phyloP scores from a whole-genome alignment of 1,140 invertebrate species.

The Manduca sexta region DNA sequence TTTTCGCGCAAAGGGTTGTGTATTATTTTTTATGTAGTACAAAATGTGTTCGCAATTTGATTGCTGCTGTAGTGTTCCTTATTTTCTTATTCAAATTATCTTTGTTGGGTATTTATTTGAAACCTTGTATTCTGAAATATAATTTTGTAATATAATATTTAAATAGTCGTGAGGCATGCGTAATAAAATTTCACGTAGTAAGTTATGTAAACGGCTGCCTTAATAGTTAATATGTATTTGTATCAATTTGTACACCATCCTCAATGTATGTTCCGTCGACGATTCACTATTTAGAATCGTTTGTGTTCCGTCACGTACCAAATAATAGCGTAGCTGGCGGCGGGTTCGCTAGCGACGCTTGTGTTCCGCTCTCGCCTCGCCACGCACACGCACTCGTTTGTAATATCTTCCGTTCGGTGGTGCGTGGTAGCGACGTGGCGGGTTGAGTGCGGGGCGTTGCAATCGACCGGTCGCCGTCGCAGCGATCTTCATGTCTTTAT shows the following conservation, averaged over 20 bases:
- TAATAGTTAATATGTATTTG: conserved; percentile 38
- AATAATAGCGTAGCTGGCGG: conserved; percentile 59
- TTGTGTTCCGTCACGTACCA: conserved; percentile 45
- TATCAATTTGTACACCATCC: conserved; percentile 31
- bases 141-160: conserved; percentile 12
- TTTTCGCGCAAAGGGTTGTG: conserved; percentile 73
- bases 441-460: not conserved
- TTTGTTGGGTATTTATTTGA: conserved; percentile 63
- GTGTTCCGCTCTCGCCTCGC: not conserved
- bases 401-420: no score
- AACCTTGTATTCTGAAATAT: conserved; percentile 51
- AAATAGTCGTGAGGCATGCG: conserved; percentile 29
- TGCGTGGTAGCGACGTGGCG: no score
- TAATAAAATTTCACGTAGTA: conserved; percentile 27
- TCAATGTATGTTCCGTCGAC: conserved; percentile 21
- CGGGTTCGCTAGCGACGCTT: not conserved
- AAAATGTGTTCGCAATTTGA: conserved; percentile 73
- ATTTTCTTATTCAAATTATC: conserved; percentile 57
- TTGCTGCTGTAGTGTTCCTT: conserved; percentile 72
- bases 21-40: conserved; percentile 73
- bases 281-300: conserved; percentile 14
- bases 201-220: conserved; percentile 39
- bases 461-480: conserved; percentile 3
- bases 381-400: not conserved
- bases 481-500: conserved; percentile 44